phyloP scores from a whole-genome alignment of 2,797 vertebrate species.

The Gymnoscopelus braueri region DNA sequence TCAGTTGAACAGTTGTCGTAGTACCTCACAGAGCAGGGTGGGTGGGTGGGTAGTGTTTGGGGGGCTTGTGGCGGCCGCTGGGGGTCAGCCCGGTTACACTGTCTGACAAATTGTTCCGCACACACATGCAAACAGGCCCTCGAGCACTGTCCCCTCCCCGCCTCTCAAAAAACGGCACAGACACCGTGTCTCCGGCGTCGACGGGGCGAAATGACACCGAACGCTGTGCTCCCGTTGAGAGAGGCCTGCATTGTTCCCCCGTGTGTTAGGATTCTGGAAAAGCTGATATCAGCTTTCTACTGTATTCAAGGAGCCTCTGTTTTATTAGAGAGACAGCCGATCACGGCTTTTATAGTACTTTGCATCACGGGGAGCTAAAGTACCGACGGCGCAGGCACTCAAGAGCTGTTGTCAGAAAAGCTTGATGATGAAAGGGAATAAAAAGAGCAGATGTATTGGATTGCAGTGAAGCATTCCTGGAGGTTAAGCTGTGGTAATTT shows the following conservation, averaged over 20 bases:
- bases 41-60: not conserved
- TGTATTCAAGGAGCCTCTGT: conserved; percentile 51
- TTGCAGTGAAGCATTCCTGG: conserved; percentile 69
- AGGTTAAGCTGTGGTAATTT: conserved; percentile 59
- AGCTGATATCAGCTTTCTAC: conserved; percentile 62
- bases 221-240: conserved; percentile 52
- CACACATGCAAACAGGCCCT: conserved; percentile 60
- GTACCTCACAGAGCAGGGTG: not conserved
- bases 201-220: conserved; percentile 47
- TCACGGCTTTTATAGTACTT: conserved; percentile 43
- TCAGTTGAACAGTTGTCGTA: too few relatives aligned
- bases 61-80: conserved; percentile 14
- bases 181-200: conserved; percentile 62
- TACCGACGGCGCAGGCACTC: conserved; percentile 26
- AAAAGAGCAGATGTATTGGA: conserved; percentile 55
- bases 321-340: conserved; percentile 40
- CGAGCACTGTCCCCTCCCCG: conserved; percentile 30
- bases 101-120: conserved; percentile 71
- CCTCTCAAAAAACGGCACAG: conserved; percentile 55
- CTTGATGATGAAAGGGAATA: conserved; percentile 47
- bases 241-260: conserved; percentile 60
- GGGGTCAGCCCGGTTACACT: conserved; percentile 47
- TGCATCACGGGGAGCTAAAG: conserved; percentile 32
- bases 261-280: conserved; percentile 42
- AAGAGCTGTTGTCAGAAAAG: conserved; percentile 40